These are phyloP conservation scores for Phaethornis superciliosus DNA, from an alignment of 2,113 vertebrate genomes.

Conservation along the genomic window DNA sequence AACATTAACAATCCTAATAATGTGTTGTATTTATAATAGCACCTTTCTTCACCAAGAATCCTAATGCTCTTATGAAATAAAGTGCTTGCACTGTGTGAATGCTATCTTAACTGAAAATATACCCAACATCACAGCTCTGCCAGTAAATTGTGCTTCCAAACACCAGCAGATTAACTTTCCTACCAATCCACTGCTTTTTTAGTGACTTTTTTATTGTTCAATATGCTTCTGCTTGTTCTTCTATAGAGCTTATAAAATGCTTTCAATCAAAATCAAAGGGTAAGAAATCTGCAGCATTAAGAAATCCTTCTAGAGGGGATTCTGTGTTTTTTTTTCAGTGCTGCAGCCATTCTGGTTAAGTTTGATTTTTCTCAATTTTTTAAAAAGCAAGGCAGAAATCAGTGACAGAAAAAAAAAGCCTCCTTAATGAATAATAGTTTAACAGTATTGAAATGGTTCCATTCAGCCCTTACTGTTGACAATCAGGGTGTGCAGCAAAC, in stretches of 20 bases:
- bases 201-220: not conserved
- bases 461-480: not conserved
- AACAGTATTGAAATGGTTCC: not conserved
- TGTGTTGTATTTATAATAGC: conserved; percentile 11
- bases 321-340: not conserved
- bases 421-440: not conserved
- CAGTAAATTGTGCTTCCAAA: not conserved
- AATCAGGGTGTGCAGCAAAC: not conserved
- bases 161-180: not conserved
- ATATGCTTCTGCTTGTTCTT: not conserved
- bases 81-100: not conserved
- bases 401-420: not conserved
- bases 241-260: not conserved
- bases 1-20: conserved; percentile 16
- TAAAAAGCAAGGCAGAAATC: not conserved
- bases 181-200: not conserved
- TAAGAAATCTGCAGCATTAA: not conserved
- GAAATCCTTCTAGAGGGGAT: not conserved
- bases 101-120: conserved; percentile 13
- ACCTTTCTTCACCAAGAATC: conserved; percentile 42
- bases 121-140: not conserved
- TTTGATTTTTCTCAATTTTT: not conserved
- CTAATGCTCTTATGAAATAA: not conserved
- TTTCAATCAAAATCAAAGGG: not conserved
- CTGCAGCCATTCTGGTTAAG: not conserved